Evolutionary conservation across 2,888 invertebrate species (phyloP).

Genomic region (Oconnorella tubifera): DNA sequence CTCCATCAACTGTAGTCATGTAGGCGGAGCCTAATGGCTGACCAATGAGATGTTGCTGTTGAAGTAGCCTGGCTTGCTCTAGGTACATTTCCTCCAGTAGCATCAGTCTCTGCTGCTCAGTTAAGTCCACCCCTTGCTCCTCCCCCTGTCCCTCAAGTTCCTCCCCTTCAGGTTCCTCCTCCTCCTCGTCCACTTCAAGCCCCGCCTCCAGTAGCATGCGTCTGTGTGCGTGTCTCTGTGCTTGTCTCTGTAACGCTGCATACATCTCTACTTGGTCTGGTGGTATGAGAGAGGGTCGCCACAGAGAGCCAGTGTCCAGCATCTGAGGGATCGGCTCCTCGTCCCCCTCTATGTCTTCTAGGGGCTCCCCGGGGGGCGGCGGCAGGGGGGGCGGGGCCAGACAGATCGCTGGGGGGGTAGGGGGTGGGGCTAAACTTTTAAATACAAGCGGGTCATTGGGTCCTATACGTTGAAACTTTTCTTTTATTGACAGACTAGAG

Average conservation of each 20-base stretch:
- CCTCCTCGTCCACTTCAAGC: conserved; percentile 13
- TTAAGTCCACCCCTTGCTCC: not conserved
- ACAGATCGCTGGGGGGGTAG: conserved; percentile 15
- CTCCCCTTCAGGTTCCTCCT: conserved; percentile 7
- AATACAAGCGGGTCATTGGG: conserved; percentile 34
- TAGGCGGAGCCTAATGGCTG: not conserved
- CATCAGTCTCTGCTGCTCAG: conserved; percentile 12
- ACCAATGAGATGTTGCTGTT: not conserved
- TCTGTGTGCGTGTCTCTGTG: conserved; percentile 72
- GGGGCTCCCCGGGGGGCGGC: not conserved
- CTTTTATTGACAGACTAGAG: conserved; percentile 14
- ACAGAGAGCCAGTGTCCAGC: conserved; percentile 2
- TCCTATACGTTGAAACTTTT: conserved; percentile 31
- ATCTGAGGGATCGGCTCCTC: conserved; percentile 19
- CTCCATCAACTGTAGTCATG: not conserved
- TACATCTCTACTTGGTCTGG: conserved; percentile 52
- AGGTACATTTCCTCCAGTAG: conserved; percentile 5
- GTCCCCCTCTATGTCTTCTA: conserved; percentile 15
- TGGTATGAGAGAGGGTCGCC: conserved; percentile 40
- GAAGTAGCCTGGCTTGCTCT: conserved; percentile 9
- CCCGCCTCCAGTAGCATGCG: conserved; percentile 14
- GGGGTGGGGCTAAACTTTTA: conserved; percentile 22
- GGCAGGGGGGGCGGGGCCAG: conserved; percentile 2
- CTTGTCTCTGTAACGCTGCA: conserved; percentile 61
- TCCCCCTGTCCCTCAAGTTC: conserved; percentile 1